Evolutionary conservation across 2,113 vertebrate species (phyloP).

Genomic region (Aphelocoma coerulescens): DNA sequence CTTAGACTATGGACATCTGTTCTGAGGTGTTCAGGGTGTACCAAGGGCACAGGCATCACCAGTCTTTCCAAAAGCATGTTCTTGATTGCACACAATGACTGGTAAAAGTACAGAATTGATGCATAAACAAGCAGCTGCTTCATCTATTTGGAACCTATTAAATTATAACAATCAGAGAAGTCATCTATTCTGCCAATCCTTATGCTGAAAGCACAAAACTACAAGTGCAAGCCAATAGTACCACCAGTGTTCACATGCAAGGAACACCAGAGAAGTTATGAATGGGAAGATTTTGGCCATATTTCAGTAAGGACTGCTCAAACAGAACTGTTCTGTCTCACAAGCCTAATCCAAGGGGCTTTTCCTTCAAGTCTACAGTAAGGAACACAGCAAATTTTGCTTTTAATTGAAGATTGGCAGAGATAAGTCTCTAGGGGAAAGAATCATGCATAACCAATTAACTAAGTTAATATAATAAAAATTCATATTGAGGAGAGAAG

Average conservation of each 20-base stretch:
- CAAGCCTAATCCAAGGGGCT: background rate
- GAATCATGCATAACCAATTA: background rate
- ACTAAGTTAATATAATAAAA: background rate
- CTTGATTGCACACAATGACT: background rate
- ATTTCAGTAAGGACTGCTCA: slow-evolving; percentile 31
- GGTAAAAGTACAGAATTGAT: background rate
- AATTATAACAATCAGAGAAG: slow-evolving; percentile 38
- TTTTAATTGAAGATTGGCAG: background rate
- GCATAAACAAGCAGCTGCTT: slow-evolving; percentile 56
- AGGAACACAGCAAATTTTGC: background rate
- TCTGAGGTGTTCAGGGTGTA: background rate
- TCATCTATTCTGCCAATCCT: background rate
- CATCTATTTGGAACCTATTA: slow-evolving; percentile 25
- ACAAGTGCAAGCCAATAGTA: background rate
- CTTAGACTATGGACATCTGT: background rate
- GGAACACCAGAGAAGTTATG: background rate
- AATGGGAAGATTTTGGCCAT: background rate
- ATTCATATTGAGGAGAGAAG: background rate
- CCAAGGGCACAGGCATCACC: background rate
- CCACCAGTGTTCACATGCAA: background rate
- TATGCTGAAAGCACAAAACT: background rate
- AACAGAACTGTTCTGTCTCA: slow-evolving; percentile 11
- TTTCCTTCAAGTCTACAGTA: background rate
- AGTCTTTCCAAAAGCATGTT: background rate
- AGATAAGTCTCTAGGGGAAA: slow-evolving; percentile 8